A percentile compares a stretch with the other conserved stretches of the same genome.
Conservation (phyloP, 2,797 vertebrate species). For the Acanthis flammea region DNA sequence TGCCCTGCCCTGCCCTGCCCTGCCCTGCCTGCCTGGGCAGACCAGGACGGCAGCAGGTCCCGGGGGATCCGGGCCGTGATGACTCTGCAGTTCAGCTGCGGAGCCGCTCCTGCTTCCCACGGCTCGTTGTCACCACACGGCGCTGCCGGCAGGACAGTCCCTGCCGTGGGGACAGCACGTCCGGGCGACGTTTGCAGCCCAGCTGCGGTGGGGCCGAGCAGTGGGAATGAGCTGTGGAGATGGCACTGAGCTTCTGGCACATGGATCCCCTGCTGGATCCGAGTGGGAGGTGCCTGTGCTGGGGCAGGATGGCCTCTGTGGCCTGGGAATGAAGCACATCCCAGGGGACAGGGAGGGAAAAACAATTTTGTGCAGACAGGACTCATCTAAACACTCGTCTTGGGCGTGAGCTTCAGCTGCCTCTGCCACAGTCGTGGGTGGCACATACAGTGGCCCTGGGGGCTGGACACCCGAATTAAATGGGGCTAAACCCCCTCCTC, state of each 20-base stretch:
- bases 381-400: neutral
- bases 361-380: neutral
- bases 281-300: neutral
- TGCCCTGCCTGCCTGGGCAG: neutral
- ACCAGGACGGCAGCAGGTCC: neutral
- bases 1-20: neutral
- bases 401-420: neutral
- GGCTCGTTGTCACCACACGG: neutral
- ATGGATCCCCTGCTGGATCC: neutral
- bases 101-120: neutral
- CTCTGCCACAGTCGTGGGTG: neutral
- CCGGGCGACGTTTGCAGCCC: neutral
- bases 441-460: accelerated
- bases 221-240: accelerated
- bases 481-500: accelerated
- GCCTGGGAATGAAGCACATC: neutral
- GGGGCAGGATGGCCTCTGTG: neutral
- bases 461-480: neutral
- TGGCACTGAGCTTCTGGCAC: neutral
- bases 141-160: neutral
- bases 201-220: neutral
- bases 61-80: accelerated
- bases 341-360: neutral
- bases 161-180: neutral
- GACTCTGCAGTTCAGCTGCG: neutral